These are phyloP conservation scores for Phalacrocorax carbo DNA, from an alignment of 2,113 vertebrate genomes.

Conservation along the genomic window DNA sequence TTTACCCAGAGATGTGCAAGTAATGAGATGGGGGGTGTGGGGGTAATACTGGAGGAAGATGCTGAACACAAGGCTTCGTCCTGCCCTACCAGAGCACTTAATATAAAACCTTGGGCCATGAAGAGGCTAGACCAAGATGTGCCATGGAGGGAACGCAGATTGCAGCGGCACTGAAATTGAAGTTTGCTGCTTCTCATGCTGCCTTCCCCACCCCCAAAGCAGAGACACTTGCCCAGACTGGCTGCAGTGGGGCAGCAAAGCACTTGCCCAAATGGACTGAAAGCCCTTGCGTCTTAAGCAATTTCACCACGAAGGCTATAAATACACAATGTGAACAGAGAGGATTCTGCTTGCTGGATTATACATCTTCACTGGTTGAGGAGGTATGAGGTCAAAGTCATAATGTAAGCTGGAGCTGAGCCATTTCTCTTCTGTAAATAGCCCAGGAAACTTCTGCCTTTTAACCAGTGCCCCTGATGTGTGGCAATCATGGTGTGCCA, in stretches of 20 bases:
- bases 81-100: background rate
- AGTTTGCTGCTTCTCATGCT: background rate
- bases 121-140: background rate
- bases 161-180: background rate
- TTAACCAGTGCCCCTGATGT: fast-evolving
- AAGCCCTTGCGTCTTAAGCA: background rate
- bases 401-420: background rate
- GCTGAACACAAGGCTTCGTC: background rate
- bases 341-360: background rate
- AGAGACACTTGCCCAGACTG: background rate
- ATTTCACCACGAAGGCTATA: background rate
- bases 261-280: background rate
- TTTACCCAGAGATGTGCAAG: background rate
- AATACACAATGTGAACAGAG: background rate
- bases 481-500: background rate
- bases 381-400: background rate
- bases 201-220: background rate
- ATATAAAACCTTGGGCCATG: background rate
- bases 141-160: background rate
- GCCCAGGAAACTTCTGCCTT: background rate
- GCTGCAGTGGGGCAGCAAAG: background rate
- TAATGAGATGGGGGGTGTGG: background rate
- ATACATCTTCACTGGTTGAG: background rate
- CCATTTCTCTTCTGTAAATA: background rate
- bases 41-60: background rate